These are phyloP conservation scores for Drosophila niveifrons DNA, from an alignment of 2,888 invertebrate genomes.

Conservation along the genomic window DNA sequence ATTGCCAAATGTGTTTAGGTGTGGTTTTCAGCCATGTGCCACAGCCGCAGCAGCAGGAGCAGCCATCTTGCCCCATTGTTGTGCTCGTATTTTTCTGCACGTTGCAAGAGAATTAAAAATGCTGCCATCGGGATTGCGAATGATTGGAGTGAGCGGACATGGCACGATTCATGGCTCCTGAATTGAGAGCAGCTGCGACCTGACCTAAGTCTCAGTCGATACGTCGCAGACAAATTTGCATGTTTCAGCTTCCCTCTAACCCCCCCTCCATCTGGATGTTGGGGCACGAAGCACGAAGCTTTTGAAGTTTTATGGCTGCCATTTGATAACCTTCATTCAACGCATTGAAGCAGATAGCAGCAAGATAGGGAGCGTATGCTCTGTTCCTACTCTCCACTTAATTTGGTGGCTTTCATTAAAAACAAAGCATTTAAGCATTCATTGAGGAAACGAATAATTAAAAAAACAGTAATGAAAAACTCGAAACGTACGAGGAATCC, in stretches of 20 bases:
- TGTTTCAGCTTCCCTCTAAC: slow-evolving; percentile 56
- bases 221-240: slow-evolving; percentile 70
- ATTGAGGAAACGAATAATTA: neutral
- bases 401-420: neutral
- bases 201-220: slow-evolving; percentile 32
- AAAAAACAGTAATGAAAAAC: too few relatives aligned
- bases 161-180: neutral
- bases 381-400: neutral
- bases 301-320: slow-evolving; percentile 76
- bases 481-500: too few relatives aligned
- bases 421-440: neutral
- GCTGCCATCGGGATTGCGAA: slow-evolving; percentile 33
- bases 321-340: slow-evolving; percentile 47
- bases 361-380: neutral
- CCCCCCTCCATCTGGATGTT: slow-evolving; percentile 11
- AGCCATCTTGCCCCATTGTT: slow-evolving; percentile 40
- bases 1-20: slow-evolving; percentile 81
- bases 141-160: neutral
- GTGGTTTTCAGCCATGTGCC: slow-evolving; percentile 75
- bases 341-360: neutral
- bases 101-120: slow-evolving; percentile 56
- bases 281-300: slow-evolving; percentile 54
- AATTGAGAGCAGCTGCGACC: slow-evolving; percentile 51
- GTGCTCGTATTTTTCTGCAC: slow-evolving; percentile 40
- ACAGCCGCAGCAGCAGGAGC: slow-evolving; percentile 21